A percentile compares a stretch with the other conserved stretches of the same genome.
phyloP scores from a whole-genome alignment of 1,140 invertebrate genomes.

The Apis laboriosa region DNA sequence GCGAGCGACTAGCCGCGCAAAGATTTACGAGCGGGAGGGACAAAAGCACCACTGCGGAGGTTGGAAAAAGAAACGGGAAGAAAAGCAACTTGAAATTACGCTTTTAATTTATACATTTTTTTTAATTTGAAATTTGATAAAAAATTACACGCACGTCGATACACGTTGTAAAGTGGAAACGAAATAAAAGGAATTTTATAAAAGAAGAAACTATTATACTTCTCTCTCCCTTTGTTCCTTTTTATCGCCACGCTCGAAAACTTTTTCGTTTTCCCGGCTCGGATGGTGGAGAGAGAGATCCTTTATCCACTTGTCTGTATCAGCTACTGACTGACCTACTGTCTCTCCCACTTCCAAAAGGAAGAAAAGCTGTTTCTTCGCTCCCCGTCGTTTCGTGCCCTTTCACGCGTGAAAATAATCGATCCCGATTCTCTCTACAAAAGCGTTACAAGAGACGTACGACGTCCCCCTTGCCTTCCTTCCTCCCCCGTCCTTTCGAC shows the following conservation, averaged over 20 bases:
- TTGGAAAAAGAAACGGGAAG: constrained; percentile 32
- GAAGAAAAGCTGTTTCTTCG: constrained; percentile 26
- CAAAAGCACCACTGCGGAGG: not conserved
- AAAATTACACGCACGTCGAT: too few relatives aligned
- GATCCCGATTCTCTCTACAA: not conserved
- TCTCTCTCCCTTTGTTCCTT: not conserved
- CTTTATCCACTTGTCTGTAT: not conserved
- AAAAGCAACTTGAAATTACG: not conserved
- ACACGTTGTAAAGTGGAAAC: too few relatives aligned
- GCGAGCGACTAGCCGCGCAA: not conserved
- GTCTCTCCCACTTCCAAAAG: constrained; percentile 1
- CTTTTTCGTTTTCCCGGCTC: constrained; percentile 22
- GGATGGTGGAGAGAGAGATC: not conserved
- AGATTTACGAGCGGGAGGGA: constrained; percentile 54
- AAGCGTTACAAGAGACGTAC: not conserved
- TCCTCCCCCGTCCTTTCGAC: not conserved
- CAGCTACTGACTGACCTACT: constrained; percentile 56
- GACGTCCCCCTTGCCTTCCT: too few relatives aligned
- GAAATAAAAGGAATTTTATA: too few relatives aligned
- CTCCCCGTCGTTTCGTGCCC: constrained; percentile 17
- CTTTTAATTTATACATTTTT: too few relatives aligned
- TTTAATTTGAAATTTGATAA: too few relatives aligned
- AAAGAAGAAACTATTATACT: too few relatives aligned
- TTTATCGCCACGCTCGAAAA: not conserved
- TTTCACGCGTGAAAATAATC: constrained; percentile 55